These are phyloP conservation scores for Pagetopsis macropterus DNA, from an alignment of 2,797 vertebrate species.

Conservation along the genomic window DNA sequence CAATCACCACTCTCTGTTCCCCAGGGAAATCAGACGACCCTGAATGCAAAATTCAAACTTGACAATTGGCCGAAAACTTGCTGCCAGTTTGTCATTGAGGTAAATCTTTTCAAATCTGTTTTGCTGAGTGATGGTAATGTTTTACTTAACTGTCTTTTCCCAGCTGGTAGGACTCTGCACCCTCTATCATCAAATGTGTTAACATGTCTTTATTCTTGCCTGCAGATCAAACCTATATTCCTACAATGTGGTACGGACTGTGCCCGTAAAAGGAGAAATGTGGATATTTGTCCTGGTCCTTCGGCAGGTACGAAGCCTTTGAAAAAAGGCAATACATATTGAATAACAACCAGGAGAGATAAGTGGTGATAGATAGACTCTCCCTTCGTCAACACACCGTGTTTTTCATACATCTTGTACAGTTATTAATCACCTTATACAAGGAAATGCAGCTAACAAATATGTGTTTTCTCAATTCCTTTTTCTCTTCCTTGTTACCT, in stretches of 20 bases:
- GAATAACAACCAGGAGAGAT: neutral
- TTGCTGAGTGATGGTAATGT: neutral
- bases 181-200: neutral
- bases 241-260: conserved; percentile 86
- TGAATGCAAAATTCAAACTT: conserved; percentile 63
- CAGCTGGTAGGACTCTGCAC: neutral
- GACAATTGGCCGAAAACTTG: conserved; percentile 65
- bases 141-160: neutral
- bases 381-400: neutral
- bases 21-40: conserved; percentile 47
- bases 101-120: conserved; percentile 32
- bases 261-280: conserved; percentile 45
- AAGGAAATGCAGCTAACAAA: neutral
- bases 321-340: neutral
- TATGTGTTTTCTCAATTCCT: neutral
- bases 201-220: conserved; percentile 9
- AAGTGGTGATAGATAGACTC: neutral
- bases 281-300: conserved; percentile 61
- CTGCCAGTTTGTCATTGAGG: conserved; percentile 74
- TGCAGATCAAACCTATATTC: conserved; percentile 90
- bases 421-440: neutral
- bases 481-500: neutral
- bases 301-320: neutral
- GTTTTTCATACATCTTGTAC: neutral
- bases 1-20: neutral